Evolutionary conservation across 2,113 vertebrate genomes (phyloP).

Genomic region (Madoqua kirkii): DNA sequence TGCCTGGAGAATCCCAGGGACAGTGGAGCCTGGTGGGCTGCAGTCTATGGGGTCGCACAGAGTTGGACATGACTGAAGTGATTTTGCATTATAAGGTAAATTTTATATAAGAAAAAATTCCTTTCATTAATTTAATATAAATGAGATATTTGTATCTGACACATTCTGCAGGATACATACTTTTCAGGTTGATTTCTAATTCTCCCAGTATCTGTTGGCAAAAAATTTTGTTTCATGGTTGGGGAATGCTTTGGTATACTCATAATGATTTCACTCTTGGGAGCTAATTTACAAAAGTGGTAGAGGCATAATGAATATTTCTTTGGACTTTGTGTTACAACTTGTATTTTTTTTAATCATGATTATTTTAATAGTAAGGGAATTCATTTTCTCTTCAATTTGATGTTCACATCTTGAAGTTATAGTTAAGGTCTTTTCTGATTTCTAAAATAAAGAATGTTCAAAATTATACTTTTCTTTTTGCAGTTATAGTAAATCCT

Average conservation of each 20-base stretch:
- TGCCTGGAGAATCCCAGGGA: too few species aligned
- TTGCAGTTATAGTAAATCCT: neutral
- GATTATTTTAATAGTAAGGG: slow-evolving; percentile 28
- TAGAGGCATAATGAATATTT: neutral
- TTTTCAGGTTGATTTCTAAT: neutral
- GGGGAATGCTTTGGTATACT: neutral
- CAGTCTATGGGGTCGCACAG: too few species aligned
- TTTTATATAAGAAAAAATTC: neutral
- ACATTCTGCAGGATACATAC: neutral
- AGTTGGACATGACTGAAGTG: too few species aligned
- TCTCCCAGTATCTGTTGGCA: neutral
- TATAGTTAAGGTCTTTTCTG: neutral
- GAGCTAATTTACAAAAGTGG: neutral
- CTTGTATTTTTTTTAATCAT: neutral
- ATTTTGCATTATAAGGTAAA: neutral
- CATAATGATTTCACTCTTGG: neutral
- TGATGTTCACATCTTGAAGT: neutral
- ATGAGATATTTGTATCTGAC: neutral
- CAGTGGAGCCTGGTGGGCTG: too few species aligned
- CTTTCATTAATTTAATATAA: slow-evolving; percentile 6
- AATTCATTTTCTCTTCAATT: neutral
- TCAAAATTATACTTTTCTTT: neutral
- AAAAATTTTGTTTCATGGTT: neutral
- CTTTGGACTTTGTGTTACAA: slow-evolving; percentile 1
- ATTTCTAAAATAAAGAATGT: neutral